Evolutionary conservation across 2,113 vertebrate species (phyloP).

Genomic region (Chitala chitala): DNA sequence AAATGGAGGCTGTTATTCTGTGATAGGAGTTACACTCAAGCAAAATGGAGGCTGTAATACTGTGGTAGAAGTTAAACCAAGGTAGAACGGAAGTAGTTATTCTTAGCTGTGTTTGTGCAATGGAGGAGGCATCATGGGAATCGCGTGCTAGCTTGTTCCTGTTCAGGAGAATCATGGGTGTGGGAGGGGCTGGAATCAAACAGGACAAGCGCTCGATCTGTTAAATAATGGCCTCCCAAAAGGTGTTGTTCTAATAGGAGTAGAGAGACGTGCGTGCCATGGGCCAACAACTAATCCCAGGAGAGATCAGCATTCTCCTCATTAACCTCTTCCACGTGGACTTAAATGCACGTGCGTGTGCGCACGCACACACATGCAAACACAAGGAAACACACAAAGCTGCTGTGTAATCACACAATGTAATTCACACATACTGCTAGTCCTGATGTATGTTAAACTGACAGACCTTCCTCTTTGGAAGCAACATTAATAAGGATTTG

Average conservation of each 20-base stretch:
- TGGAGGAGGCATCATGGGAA: conserved; percentile 8
- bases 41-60: background rate
- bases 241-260: conserved; percentile 1
- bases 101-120: background rate
- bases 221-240: background rate
- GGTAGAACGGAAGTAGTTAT: background rate
- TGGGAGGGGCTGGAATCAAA: background rate
- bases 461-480: background rate
- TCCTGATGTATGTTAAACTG: background rate
- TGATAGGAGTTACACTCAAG: background rate
- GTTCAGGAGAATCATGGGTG: background rate
- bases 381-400: background rate
- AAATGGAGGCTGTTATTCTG: background rate
- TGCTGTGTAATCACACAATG: background rate
- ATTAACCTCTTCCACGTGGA: background rate
- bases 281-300: background rate
- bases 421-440: background rate
- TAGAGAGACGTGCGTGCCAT: background rate
- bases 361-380: background rate
- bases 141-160: background rate
- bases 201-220: background rate
- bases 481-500: background rate
- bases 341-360: background rate
- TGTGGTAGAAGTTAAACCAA: background rate
- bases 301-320: background rate